Base-by-base conservation (phyloP, 2,888 invertebrate species). In the Drosophila siamana region DNA sequence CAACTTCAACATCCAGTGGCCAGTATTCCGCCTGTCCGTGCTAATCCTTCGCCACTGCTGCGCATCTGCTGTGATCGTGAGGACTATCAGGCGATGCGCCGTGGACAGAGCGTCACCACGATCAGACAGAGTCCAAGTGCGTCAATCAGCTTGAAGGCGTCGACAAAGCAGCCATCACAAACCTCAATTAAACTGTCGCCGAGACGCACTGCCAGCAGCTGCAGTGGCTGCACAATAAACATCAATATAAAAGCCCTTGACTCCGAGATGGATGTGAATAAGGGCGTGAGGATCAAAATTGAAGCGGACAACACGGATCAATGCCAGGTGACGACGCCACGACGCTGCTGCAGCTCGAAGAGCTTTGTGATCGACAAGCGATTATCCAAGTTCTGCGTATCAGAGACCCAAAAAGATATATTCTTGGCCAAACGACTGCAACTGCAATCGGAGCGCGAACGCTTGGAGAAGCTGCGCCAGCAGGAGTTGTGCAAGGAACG, bases 161-260 rank as follows among this genome's bases (percentile, higher is more conserved):
- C 62, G 13, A 46, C 13, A 5, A 40, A 33, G 9, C 64, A 47
- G 26, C 46, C 26, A 15, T 57, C 69, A 6, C 50, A 51, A 6
- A 19, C 55, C 8, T 70, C 67, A 0, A 43, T 62, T 11, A 59
- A 54, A 46, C 36, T 74, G 2, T 19, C 26, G 8, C 19, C 52
- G 1, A 70, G 46, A 22, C 46, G 55, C 7, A 87, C 72, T 15
- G 46, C 16, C 2, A 73, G 69, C 64, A 43, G 41, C n/a, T 66
- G 74, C 40, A 82, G 88, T 4, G 83, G 86, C 3, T 90, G 89
- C 54, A 79, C 80, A 9, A 90, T 90, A 0, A 90, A 86, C 55
- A 90, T 90, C 9, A 86, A 81, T 19, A 90, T 90, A 11, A 75
- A 77, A 7, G 69, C 59, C 13, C 40, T 69, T 16, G 67, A 74